Evolutionary conservation across 2,888 invertebrate species (phyloP).

Genomic region (Ornithoptera priamus): DNA sequence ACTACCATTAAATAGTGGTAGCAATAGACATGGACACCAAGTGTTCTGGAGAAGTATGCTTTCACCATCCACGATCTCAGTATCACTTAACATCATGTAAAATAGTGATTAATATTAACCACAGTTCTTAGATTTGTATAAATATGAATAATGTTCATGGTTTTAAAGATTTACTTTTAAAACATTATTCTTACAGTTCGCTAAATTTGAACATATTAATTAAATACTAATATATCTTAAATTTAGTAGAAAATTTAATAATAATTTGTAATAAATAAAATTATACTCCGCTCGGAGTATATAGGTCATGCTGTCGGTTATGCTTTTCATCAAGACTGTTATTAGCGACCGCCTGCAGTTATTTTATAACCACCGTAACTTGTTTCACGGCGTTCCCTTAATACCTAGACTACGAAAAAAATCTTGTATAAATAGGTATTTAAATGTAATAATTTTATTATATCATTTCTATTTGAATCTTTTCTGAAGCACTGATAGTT

Average conservation of each 20-base stretch:
- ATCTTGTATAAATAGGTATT: not conserved
- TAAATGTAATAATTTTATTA: not conserved
- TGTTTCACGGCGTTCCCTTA: conserved; percentile 5
- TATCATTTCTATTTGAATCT: not conserved
- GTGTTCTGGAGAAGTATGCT: too few relatives aligned
- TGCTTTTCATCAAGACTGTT: conserved; percentile 23
- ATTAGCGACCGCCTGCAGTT: conserved; percentile 21
- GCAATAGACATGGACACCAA: too few relatives aligned
- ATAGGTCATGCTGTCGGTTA: conserved; percentile 16
- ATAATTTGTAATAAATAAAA: conserved; percentile 5
- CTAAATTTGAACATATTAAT: too few relatives aligned
- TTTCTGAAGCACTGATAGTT: not conserved
- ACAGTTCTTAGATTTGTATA: too few relatives aligned
- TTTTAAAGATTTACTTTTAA: too few relatives aligned
- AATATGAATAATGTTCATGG: too few relatives aligned
- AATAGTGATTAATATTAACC: too few relatives aligned
- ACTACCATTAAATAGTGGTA: too few relatives aligned
- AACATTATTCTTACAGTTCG: too few relatives aligned
- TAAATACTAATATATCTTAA: not conserved
- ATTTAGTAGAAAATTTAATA: not conserved
- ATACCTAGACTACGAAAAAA: not conserved
- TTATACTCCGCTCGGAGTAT: not conserved
- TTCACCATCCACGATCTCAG: too few relatives aligned
- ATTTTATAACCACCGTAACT: conserved; percentile 18
- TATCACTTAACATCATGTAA: too few relatives aligned